phyloP scores from a whole-genome alignment of 2,113 vertebrate genomes.

The Oceanites oceanicus region DNA sequence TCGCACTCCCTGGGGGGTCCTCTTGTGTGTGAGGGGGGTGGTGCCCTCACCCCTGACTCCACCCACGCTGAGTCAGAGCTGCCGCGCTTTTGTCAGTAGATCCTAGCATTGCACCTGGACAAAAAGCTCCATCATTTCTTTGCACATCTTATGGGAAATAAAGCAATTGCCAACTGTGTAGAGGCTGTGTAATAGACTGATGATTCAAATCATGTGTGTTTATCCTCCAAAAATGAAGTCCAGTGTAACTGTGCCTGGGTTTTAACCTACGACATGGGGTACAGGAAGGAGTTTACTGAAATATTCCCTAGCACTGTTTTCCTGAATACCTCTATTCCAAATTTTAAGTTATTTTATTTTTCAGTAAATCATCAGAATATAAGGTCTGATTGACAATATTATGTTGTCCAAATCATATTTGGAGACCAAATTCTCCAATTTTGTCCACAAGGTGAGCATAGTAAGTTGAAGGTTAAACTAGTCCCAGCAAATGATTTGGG shows the following conservation, averaged over 20 bases:
- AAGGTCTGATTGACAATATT: not conserved
- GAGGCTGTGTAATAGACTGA: not conserved
- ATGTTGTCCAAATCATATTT: not conserved
- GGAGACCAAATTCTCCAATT: not conserved
- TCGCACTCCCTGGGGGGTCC: too few relatives aligned
- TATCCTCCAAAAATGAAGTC: not conserved
- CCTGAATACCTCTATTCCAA: not conserved
- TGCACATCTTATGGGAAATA: fast-evolving
- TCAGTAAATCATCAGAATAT: not conserved
- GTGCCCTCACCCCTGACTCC: too few relatives aligned
- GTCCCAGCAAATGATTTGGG: fast-evolving
- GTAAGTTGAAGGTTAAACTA: not conserved
- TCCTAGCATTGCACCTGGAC: not conserved
- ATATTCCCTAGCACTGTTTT: not conserved
- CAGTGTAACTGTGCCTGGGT: not conserved
- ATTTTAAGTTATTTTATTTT: not conserved
- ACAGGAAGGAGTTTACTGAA: not conserved
- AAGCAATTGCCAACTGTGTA: not conserved
- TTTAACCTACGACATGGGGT: not conserved
- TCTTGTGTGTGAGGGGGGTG: too few relatives aligned
- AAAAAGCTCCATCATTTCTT: not conserved
- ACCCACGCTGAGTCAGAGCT: too few relatives aligned
- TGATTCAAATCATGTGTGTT: not conserved
- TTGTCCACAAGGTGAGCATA: not conserved
- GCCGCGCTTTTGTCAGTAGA: too few relatives aligned